Base-by-base conservation (phyloP, 2,888 invertebrate species). In the Liopterus haemorrhoidalis region DNA sequence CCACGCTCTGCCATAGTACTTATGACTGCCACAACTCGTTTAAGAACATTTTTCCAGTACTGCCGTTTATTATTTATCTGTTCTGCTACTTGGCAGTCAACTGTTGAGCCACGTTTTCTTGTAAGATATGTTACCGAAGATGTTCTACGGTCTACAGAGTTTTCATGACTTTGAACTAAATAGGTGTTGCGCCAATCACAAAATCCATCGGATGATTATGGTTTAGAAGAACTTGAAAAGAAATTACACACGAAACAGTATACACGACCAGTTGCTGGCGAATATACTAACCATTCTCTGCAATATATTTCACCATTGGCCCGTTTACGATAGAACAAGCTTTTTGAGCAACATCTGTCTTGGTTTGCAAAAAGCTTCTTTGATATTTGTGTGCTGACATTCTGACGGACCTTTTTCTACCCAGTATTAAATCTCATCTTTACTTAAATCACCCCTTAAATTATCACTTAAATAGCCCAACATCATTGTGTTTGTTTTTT, bases 201-300 rank as follows among this genome's bases (percentile, higher is more conserved):
- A n/a, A n/a, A n/a, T n/a, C n/a, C n/a, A n/a, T n/a, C n/a, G n/a
- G n/a, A n/a, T n/a, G n/a, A n/a, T n/a, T n/a, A n/a, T n/a, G n/a
- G n/a, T n/a, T n/a, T n/a, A n/a, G n/a, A n/a, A n/a, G n/a, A n/a
- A n/a, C n/a, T n/a, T 19, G 30, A 20, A 31, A 50, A 46, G 9
- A 50, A 25, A 32, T 52, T 50, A 36, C 50, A 48, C 22, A 38
- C 35, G 12, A 51, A 50, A 27, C 46, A 51, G 27, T 49, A 44
- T 8, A 52, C 48, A 9, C 19, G 33, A 12, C 50, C 52, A 16
- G 12, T 46, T 22, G 49, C 30, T 27, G 46, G 49, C 33, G 51
- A 53, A 46, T 53, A 53, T 9, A 50, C 9, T 30, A 51, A 41
- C 48, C 51, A 51, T 6, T 51, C 41, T 38, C 48, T 20, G 37